Conservation (phyloP, 2,888 invertebrate genomes). For the Sclerodermus sp. region DNA sequence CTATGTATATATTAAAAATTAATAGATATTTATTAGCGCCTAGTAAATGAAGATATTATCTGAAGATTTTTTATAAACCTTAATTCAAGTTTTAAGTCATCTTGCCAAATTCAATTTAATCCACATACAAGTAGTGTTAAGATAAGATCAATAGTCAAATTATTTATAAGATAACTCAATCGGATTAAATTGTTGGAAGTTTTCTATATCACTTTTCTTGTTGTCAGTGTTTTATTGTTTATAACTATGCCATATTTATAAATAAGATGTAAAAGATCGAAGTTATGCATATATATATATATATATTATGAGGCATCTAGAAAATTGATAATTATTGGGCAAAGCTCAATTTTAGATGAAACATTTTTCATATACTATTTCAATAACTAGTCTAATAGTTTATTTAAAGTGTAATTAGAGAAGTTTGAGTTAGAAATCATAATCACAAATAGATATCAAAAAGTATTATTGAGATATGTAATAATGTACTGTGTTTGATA, state of each 20-base stretch:
- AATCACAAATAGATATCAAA: slow-evolving; percentile 35
- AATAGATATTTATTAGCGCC: slow-evolving; percentile 36
- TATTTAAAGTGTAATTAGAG: slow-evolving; percentile 27
- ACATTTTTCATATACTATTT: slow-evolving; percentile 30
- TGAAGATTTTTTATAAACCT: neutral
- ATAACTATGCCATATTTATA: neutral
- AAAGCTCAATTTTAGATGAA: neutral
- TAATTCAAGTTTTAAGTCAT: slow-evolving; percentile 16
- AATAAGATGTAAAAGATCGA: neutral
- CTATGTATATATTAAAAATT: slow-evolving; percentile 32
- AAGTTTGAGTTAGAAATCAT: slow-evolving; percentile 28
- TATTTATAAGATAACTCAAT: no score
- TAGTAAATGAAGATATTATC: slow-evolving; percentile 11
- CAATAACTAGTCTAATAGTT: slow-evolving; percentile 50
- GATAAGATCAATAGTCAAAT: no score
- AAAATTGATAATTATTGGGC: neutral
- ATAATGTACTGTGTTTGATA: slow-evolving; percentile 21
- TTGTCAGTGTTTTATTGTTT: no score
- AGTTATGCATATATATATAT: neutral
- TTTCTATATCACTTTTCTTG: no score
- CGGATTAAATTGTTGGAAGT: no score
- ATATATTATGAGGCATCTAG: neutral
- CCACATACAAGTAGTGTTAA: no score
- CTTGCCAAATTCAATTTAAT: slow-evolving; percentile 29
- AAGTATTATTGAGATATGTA: slow-evolving; percentile 16